phyloP scores from a whole-genome alignment of 2,113 vertebrate genomes.

The Psittacula cyanocephala region DNA sequence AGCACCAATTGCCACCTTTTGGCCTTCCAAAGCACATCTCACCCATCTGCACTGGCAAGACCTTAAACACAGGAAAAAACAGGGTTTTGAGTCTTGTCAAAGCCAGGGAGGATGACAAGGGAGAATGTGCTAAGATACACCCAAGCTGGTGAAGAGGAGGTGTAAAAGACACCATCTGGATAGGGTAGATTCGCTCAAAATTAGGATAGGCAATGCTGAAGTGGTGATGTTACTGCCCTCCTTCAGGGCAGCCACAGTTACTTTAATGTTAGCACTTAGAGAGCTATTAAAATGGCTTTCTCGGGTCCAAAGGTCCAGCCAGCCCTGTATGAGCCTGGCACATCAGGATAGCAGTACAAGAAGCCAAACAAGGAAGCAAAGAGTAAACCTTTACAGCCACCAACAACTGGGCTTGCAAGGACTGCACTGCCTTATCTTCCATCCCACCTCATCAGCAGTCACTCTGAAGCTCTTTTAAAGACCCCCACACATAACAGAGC shows the following conservation, averaged over 20 bases:
- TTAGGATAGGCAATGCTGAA: not conserved
- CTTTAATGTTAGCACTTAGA: accelerated
- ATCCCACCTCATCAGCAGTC: no score
- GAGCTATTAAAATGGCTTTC: accelerated
- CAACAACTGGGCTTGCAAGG: not conserved
- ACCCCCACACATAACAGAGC: accelerated
- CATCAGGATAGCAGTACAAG: not conserved
- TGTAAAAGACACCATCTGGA: conserved; percentile 55
- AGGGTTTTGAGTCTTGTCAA: not conserved
- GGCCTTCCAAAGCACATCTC: not conserved
- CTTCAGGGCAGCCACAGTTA: not conserved
- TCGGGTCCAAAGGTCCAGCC: not conserved
- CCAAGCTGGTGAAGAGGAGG: conserved; percentile 50
- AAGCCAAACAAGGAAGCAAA: accelerated
- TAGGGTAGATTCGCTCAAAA: not conserved
- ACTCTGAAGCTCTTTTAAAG: not conserved
- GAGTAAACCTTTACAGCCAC: accelerated
- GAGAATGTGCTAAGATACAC: not conserved
- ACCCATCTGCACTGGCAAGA: not conserved
- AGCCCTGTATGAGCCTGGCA: accelerated
- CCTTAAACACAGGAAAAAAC: not conserved
- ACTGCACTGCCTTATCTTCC: no score
- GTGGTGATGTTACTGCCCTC: not conserved
- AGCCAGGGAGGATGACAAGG: not conserved
- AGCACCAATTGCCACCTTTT: not conserved